A percentile compares a stretch with the other conserved stretches of the same genome.
phyloP scores from a whole-genome alignment of 2,888 invertebrate species.

The Punctoribates punctum region DNA sequence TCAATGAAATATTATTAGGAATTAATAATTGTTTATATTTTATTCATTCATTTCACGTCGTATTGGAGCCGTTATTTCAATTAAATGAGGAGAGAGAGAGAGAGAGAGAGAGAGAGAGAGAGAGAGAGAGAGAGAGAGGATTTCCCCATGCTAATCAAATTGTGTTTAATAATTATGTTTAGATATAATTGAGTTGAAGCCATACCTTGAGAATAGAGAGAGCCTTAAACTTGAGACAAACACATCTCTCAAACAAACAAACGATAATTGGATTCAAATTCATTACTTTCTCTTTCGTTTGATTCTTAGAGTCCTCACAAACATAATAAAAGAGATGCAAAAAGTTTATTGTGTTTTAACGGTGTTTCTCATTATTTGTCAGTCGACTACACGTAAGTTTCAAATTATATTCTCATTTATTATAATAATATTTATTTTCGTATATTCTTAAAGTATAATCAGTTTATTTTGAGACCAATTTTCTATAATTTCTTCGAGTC shows the following conservation, averaged over 20 bases:
- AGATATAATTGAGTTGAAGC: no score
- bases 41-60: not conserved
- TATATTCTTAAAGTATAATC: not conserved
- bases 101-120: conserved; percentile 1
- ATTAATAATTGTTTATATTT: no score
- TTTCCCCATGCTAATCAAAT: no score
- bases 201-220: not conserved
- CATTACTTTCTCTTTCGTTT: not conserved
- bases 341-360: conserved; percentile 19
- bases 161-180: no score
- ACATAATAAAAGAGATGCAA: conserved; percentile 5
- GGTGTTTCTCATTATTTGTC: not conserved
- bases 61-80: not conserved
- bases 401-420: not conserved
- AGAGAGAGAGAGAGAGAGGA: not conserved
- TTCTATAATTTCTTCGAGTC: no score
- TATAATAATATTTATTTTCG: not conserved
- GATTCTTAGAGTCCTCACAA: not conserved
- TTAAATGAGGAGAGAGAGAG: not conserved
- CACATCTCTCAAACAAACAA: not conserved
- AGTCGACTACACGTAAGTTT: conserved; percentile 13
- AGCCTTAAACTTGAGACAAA: conserved; percentile 8
- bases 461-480: no score
- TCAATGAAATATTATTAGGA: no score
- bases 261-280: not conserved